Percentiles rank a stretch among this genome's conserved stretches.
Evolutionary conservation across 2,888 invertebrate genomes (phyloP).

Genomic region (Onchidella celtica): DNA sequence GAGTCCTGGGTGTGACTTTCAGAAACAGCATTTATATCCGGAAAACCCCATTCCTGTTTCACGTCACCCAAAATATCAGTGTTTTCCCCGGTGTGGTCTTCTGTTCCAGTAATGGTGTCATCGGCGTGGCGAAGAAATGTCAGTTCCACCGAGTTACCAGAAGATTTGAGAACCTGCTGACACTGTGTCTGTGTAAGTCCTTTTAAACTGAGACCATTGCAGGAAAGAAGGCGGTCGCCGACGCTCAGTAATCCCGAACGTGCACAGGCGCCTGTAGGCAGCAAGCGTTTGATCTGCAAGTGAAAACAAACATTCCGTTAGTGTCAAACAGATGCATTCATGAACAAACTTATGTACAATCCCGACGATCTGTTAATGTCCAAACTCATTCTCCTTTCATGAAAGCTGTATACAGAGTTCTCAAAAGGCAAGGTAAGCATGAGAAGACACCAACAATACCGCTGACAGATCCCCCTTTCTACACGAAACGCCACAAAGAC

Average conservation of each 20-base stretch:
- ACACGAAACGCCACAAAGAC: too few relatives aligned
- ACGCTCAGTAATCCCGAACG: slow-evolving; percentile 90
- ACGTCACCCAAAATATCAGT: background rate
- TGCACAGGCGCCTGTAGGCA: slow-evolving; percentile 72
- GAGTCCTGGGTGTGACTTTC: background rate
- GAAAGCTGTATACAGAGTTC: too few relatives aligned
- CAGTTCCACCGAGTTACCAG: slow-evolving; percentile 89
- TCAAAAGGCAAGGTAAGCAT: too few relatives aligned
- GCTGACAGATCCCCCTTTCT: too few relatives aligned
- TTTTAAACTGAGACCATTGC: slow-evolving; percentile 88
- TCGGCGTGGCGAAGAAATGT: slow-evolving; percentile 83
- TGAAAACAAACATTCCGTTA: background rate
- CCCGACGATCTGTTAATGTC: too few relatives aligned
- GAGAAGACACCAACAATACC: too few relatives aligned
- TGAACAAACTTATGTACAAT: too few relatives aligned
- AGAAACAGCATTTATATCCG: background rate
- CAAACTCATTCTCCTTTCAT: too few relatives aligned
- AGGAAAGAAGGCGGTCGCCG: slow-evolving; percentile 94
- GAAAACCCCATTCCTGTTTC: too few relatives aligned
- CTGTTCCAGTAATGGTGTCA: background rate
- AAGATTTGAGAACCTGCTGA: slow-evolving; percentile 91
- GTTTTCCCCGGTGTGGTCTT: background rate
- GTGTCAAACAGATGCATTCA: background rate
- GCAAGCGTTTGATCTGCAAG: slow-evolving; percentile 72
- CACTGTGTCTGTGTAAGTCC: slow-evolving; percentile 93